Evolutionary conservation across 1,140 invertebrate species (phyloP), one percentile per base, ranked within the genome.

Genomic region (Drosophila micromelanica): DNA sequence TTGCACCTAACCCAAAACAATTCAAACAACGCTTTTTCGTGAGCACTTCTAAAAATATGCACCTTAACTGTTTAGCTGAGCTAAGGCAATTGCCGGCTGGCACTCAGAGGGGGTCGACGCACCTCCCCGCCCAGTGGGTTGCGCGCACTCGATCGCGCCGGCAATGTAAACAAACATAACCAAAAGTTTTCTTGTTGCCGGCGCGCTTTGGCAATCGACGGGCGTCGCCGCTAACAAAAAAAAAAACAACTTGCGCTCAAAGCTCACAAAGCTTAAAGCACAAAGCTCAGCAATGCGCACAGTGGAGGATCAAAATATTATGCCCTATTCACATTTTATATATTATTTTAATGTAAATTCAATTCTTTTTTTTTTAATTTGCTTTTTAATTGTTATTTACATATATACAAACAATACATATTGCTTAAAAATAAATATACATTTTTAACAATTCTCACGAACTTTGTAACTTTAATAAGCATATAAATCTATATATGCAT

Each of bases 81-180:
- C 7, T 46, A 40, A 35, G 12, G 23, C 43, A 35, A 32, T 17
- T 60, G n/a, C 42, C 43, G 15, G 43, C 4, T 15, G n/a, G 37
- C 8, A 2, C 9, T 5, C 27, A 20, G 13, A 56, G 40, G 15
- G 40, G 17, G 15, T 23, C 12, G 15, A 1, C 17, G 23, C 12
- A 12, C 2, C 5, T 20, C 5, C 45, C 43, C 9, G 5, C 20
- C 13, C 62, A 32, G 9, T 54, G 20, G 57, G 56, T 55, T 23
- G 30, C 30, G 17, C 49, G 8, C 43, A 49, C 64, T 87, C 43
- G 74, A 86, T 81, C 78, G 62, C 23, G 46, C 54, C 69, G 69
- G 51, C 69, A 62, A 46, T 78, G 71, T 86, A 86, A 86, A 87
- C 70, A 85, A 74, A 75, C 17, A 46, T 9, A n/a, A 43, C 27